A percentile compares a stretch with the other conserved stretches of the same genome.
phyloP scores from a whole-genome alignment of 1,140 invertebrate species.

The Drosophila ironensis region DNA sequence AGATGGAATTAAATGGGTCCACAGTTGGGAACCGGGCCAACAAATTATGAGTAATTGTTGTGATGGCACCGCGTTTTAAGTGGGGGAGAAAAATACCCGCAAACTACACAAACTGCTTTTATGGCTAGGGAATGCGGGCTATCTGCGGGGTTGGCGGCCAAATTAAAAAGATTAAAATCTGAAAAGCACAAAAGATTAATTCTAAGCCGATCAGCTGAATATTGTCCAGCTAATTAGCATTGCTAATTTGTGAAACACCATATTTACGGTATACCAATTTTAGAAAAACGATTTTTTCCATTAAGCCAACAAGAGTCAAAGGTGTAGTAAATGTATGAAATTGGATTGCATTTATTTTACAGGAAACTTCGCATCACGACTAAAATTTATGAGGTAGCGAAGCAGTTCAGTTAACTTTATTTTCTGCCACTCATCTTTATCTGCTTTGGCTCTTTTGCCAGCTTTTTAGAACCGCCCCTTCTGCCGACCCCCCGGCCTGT shows the following conservation, averaged over 20 bases:
- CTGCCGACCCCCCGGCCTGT: not conserved
- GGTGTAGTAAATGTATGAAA: too few species aligned
- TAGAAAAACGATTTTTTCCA: too few species aligned
- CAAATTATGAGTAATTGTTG: conserved; percentile 41
- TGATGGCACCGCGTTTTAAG: not conserved
- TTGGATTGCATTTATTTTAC: not conserved
- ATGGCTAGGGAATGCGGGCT: not conserved
- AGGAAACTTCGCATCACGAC: too few species aligned
- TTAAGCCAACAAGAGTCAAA: too few species aligned
- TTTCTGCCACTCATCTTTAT: conserved; percentile 4
- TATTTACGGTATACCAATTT: too few species aligned
- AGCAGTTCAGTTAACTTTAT: not conserved
- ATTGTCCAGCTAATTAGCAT: too few species aligned
- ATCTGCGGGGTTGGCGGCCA: not conserved
- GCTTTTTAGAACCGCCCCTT: conserved; percentile 3
- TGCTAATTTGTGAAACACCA: too few species aligned
- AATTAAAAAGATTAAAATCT: too few species aligned
- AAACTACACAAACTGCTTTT: not conserved
- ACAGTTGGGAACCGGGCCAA: not conserved
- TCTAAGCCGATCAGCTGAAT: too few species aligned
- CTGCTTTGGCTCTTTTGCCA: conserved; percentile 10
- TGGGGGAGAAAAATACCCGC: too few species aligned
- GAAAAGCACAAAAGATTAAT: too few species aligned
- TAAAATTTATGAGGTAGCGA: too few species aligned
- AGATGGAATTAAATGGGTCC: conserved; percentile 9